Evolutionary conservation across 2,888 invertebrate species (phyloP), one percentile per base, ranked within the genome.

Genomic region (Argynnis bischoffii): DNA sequence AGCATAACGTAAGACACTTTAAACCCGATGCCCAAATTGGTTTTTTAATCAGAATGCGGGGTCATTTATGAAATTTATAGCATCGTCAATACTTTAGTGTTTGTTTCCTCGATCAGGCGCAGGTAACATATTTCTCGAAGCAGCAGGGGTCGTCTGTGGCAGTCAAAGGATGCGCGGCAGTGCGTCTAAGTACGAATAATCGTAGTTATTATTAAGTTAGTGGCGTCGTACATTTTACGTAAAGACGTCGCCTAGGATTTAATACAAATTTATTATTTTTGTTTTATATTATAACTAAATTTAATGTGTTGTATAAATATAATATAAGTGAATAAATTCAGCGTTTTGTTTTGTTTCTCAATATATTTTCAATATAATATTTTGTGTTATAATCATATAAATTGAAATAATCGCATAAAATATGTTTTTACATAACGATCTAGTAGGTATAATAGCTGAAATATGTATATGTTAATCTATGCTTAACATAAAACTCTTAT

Each of bases 71-170:
- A 85, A 84, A 89, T 89, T 87, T 89, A 90, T 88, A 77, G 82
- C 85, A 77, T 83, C 84, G 81, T 88, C 85, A 83, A 86, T 86
- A 82, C 78, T 78, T 85, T 85, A 81, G 86, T 87, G 85, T 89
- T 86, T 88, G 88, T 89, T 90, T 87, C 89, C 85, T 84, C 81
- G 79, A 81, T 76, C 73, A 81, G 78, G 76, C 80, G 79, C 88
- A 88, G 91, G 89, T 87, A 88, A 88, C 86, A 87, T 89, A 85
- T 87, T 80, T 86, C 83, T 82, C 72, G 72, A 76, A 77, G 74
- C 90, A 78, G 85, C 91, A 84, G 91, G 92, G 86, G 89, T 89
- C 85, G 86, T 82, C 87, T 83, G 85, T 79, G 77, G 76, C 81
- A 77, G 80, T 78, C 72, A 79, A 81, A 81, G 77, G 82, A 84